These are phyloP conservation scores for Apolygus lucorum DNA, from an alignment of 1,140 invertebrate species.

Conservation along the genomic window DNA sequence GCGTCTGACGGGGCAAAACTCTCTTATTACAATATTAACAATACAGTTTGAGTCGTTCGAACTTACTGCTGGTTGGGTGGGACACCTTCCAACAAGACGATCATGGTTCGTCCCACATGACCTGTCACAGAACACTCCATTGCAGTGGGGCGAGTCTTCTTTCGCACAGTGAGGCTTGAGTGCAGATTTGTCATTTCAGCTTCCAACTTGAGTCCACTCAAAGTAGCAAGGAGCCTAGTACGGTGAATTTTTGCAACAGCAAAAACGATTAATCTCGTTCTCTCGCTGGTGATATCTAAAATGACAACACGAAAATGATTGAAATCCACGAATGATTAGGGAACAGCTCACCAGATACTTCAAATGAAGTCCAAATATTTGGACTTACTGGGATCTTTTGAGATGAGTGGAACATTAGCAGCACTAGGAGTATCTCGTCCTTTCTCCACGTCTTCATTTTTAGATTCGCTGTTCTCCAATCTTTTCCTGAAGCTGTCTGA, in stretches of 20 bases:
- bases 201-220: slow-evolving; percentile 87
- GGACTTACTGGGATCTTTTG: slow-evolving; percentile 34
- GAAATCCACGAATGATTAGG: too few species aligned
- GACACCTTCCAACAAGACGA: slow-evolving; percentile 81
- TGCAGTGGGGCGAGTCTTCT: slow-evolving; percentile 56
- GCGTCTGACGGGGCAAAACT: too few species aligned
- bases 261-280: slow-evolving; percentile 61
- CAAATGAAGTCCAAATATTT: neutral
- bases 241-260: slow-evolving; percentile 82
- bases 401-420: slow-evolving; percentile 34
- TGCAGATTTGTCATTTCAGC: slow-evolving; percentile 80
- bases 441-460: slow-evolving; percentile 43
- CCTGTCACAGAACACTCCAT: slow-evolving; percentile 82
- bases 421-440: slow-evolving; percentile 31
- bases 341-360: too few species aligned
- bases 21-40: too few species aligned
- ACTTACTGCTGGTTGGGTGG: slow-evolving; percentile 79
- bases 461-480: slow-evolving; percentile 30
- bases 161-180: slow-evolving; percentile 64
- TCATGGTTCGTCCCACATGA: slow-evolving; percentile 84
- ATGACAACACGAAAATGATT: too few species aligned
- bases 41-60: too few species aligned
- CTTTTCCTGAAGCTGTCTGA: slow-evolving; percentile 45
- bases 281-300: slow-evolving; percentile 42
- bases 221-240: slow-evolving; percentile 75